A percentile compares a stretch with the other conserved stretches of the same genome.
phyloP scores from a whole-genome alignment of 2,888 invertebrate species.

The Antitype chi region DNA sequence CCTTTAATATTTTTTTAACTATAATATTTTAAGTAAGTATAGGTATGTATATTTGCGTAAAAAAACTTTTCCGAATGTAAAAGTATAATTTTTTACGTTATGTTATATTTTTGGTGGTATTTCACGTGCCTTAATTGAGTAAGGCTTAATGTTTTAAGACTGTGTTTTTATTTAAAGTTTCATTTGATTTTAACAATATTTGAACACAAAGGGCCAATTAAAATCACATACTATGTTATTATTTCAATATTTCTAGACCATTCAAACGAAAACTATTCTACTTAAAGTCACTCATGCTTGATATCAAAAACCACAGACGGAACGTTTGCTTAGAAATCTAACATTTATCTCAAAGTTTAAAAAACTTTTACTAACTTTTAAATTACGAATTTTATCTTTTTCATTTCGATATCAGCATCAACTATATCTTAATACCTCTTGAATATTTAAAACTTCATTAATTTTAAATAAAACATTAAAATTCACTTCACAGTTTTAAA shows the following conservation, averaged over 20 bases:
- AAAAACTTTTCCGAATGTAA: neutral
- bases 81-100: neutral
- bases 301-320: neutral
- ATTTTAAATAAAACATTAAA: conserved; percentile 41
- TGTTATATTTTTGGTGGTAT: neutral
- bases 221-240: neutral
- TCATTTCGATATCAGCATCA: conserved; percentile 4
- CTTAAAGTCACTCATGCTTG: neutral
- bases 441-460: conserved; percentile 48
- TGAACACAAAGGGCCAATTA: conserved; percentile 7
- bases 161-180: neutral
- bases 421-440: conserved; percentile 11
- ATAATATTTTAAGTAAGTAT: no score
- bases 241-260: conserved; percentile 2
- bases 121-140: neutral
- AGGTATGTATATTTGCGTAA: no score
- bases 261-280: neutral
- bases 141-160: neutral
- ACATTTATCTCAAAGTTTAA: neutral
- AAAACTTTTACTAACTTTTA: neutral
- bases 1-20: neutral
- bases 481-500: conserved; percentile 61
- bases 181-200: neutral
- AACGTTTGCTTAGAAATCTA: neutral
- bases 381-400: conserved; percentile 5